A percentile compares a stretch with the other conserved stretches of the same genome.
Evolutionary conservation across 1,140 invertebrate genomes (phyloP).

Genomic region (Rhyacophila brunnea): DNA sequence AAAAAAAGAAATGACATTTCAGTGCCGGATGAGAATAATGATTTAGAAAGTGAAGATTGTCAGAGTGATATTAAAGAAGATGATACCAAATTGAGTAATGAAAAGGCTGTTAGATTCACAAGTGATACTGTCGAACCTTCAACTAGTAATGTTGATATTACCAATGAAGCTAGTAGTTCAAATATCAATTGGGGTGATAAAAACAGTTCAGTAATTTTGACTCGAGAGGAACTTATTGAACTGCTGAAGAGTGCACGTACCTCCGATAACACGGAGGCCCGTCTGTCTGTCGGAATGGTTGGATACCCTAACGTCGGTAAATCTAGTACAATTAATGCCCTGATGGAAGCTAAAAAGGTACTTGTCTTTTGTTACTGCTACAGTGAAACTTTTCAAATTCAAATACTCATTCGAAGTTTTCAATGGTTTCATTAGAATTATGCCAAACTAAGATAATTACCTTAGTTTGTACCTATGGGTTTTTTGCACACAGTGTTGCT

Average conservation of each 20-base stretch:
- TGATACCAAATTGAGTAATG: not conserved
- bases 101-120: constrained; percentile 9
- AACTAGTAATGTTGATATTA: not conserved
- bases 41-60: constrained; percentile 12
- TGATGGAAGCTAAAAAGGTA: constrained; percentile 87
- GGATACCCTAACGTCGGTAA: constrained; percentile 99
- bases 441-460: too few relatives aligned
- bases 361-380: too few relatives aligned
- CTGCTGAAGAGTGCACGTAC: constrained; percentile 68
- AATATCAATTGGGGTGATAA: constrained; percentile 22
- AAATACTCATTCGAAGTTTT: too few relatives aligned
- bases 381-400: too few relatives aligned
- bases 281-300: constrained; percentile 86
- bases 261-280: constrained; percentile 55
- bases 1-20: not conserved
- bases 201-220: constrained; percentile 56
- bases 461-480: too few relatives aligned
- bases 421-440: too few relatives aligned
- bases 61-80: too few relatives aligned
- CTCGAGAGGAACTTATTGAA: constrained; percentile 60
- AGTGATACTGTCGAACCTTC: not conserved
- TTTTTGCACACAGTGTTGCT: too few relatives aligned
- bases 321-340: constrained; percentile 95
- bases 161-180: not conserved
- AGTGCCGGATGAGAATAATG: constrained; percentile 36